Evolutionary conservation across 2,888 invertebrate genomes (phyloP).

Genomic region (Pandemis heparana): DNA sequence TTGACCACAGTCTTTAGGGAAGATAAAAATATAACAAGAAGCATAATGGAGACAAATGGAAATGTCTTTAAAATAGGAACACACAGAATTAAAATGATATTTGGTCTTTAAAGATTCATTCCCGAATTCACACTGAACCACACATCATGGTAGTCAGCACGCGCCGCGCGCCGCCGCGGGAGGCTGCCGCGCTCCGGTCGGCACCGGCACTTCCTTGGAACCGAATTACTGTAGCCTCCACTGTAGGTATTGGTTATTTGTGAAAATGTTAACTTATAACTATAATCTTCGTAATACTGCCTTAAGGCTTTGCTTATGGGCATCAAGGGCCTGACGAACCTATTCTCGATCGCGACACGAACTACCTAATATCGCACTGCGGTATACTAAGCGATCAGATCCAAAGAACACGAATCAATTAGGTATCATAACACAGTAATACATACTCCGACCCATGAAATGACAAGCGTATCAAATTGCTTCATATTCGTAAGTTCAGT

Average conservation of each 20-base stretch:
- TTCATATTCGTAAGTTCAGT: conserved; percentile 57
- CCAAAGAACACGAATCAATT: conserved; percentile 44
- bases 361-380: conserved; percentile 70
- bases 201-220: conserved; percentile 62
- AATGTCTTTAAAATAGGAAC: conserved; percentile 81
- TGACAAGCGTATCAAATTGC: conserved; percentile 41
- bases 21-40: conserved; percentile 69
- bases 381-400: conserved; percentile 56
- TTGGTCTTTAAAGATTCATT: conserved; percentile 68
- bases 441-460: conserved; percentile 46
- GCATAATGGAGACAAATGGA: conserved; percentile 65
- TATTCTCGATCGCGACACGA: conserved; percentile 51
- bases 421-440: conserved; percentile 33
- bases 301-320: conserved; percentile 69
- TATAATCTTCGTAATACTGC: conserved; percentile 72
- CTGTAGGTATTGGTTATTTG: conserved; percentile 59
- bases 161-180: conserved; percentile 65
- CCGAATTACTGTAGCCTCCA: conserved; percentile 72
- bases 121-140: conserved; percentile 52
- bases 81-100: conserved; percentile 69
- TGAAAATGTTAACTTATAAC: conserved; percentile 65
- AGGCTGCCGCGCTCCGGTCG: conserved; percentile 65
- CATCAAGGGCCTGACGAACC: conserved; percentile 59
- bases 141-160: conserved; percentile 54
- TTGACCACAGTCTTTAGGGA: conserved; percentile 80